A percentile compares a stretch with the other conserved stretches of the same genome.
Conservation (phyloP, 2,888 invertebrate species). For the Peribatodes rhomboidaria region DNA sequence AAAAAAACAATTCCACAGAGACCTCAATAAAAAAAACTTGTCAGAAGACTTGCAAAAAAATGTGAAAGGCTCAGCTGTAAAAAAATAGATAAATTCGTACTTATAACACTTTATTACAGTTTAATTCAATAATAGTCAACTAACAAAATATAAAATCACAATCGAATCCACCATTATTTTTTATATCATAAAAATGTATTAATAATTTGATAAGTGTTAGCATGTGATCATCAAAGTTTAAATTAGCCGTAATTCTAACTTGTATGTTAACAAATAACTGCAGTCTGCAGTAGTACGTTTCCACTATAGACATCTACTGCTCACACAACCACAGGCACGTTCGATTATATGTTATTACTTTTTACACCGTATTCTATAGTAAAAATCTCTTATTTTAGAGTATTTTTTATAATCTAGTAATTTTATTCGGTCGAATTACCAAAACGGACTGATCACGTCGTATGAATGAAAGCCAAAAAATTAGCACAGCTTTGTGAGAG, state of each 20-base stretch:
- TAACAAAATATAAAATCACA: constrained; percentile 5
- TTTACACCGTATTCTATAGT: constrained; percentile 43
- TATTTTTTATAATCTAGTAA: constrained; percentile 29
- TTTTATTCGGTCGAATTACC: constrained; percentile 75
- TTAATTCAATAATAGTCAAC: constrained; percentile 9
- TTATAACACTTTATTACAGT: constrained; percentile 14
- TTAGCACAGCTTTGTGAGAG: not conserved
- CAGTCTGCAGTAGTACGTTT: not conserved
- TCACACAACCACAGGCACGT: constrained; percentile 63
- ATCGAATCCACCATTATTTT: constrained; percentile 4
- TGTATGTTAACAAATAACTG: not conserved
- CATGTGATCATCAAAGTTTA: not conserved
- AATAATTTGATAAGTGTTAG: not conserved
- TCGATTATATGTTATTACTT: constrained; percentile 57
- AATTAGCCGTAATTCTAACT: constrained; percentile 7
- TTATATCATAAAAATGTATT: constrained; percentile 8
- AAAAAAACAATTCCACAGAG: not conserved
- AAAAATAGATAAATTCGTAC: constrained; percentile 23
- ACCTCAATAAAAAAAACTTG: not conserved
- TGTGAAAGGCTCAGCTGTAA: constrained; percentile 17
- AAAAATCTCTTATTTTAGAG: constrained; percentile 44
- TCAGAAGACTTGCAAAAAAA: not conserved
- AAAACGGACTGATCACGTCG: constrained; percentile 44
- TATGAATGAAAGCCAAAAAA: constrained; percentile 35
- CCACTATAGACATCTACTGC: constrained; percentile 50